A percentile compares a stretch with the other conserved stretches of the same genome.
Conservation (phyloP, 1,140 invertebrate genomes). For the Hyposmocoma kahamanoa region DNA sequence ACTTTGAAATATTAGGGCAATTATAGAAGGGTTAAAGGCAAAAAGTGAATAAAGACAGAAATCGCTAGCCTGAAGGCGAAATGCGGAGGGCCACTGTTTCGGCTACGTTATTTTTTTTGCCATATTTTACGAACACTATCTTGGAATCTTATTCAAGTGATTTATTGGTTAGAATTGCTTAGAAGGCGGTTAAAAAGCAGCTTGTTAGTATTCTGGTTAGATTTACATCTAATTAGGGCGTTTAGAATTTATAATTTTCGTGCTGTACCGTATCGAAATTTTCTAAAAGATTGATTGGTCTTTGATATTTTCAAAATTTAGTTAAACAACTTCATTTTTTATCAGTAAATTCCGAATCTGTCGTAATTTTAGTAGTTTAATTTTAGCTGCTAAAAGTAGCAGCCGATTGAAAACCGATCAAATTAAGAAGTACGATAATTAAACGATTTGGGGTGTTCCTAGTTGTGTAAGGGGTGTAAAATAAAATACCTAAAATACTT, state of each 20-base stretch:
- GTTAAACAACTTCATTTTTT: too few relatives aligned
- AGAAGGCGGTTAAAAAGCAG: slow-evolving; percentile 34
- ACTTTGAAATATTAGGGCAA: slow-evolving; percentile 40
- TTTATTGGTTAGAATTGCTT: slow-evolving; percentile 43
- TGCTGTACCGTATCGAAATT: slow-evolving; percentile 35
- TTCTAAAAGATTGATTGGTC: too few relatives aligned
- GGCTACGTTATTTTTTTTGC: slow-evolving; percentile 48
- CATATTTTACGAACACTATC: slow-evolving; percentile 45
- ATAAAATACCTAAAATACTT: too few relatives aligned
- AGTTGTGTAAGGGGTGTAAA: too few relatives aligned
- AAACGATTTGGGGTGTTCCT: too few relatives aligned
- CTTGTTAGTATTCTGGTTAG: slow-evolving; percentile 58
- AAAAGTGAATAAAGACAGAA: slow-evolving; percentile 46
- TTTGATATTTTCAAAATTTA: too few relatives aligned
- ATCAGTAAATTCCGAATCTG: too few relatives aligned
- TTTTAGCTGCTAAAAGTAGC: too few relatives aligned
- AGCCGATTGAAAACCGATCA: too few relatives aligned
- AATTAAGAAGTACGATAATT: too few relatives aligned
- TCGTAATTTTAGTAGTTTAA: too few relatives aligned
- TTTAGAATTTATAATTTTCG: slow-evolving; percentile 36
- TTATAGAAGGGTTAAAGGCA: slow-evolving; percentile 41
- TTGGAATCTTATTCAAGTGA: slow-evolving; percentile 48
- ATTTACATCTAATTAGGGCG: slow-evolving; percentile 61
- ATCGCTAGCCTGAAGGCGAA: slow-evolving; percentile 34
- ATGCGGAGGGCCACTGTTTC: slow-evolving; percentile 61